Base-by-base conservation (phyloP, 2,113 vertebrate species). In the Trogon melanurus region DNA sequence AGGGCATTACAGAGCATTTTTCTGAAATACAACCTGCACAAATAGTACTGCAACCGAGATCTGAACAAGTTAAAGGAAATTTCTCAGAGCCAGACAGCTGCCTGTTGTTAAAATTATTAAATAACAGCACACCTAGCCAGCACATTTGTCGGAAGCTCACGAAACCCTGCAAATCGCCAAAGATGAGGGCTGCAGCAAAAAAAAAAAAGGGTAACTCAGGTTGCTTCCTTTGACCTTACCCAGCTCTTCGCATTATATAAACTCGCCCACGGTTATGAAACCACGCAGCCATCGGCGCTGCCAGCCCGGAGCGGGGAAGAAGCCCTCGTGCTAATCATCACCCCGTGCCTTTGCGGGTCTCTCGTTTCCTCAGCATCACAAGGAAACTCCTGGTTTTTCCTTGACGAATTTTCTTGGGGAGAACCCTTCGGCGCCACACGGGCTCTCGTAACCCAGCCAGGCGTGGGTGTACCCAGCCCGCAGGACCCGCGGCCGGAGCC, bases 401-500 rank as follows among this genome's bases (percentile, higher is more conserved):
- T 38, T 20, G 51, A 7, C 56, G 19, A 41, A 5, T 45, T 92
- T 57, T 27, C 32, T 19, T 9, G 34, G 48, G 9, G 27, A 47
- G 64, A 32, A 5, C 6, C 26, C 44, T 91, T 36, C 23, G 0
- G 1, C 11, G 3, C 32, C 6, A 34, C 16, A 5, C 0, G 13
- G 70, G 5, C 29, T 30, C 44, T n/a, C 18, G 3, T 4, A 26
- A 3, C 6, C 22, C 6, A 0, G 64, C 8, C 56, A 13, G 36
- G 10, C 51, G 3, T 0, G 16, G 50, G 5, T 3, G 27, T 2
- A 17, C 9, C 17, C 66, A 21, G 6, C 10, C 21, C 4, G 2
- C 4, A 50, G 56, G 30, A 7, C 53, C 22, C 1, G 3, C 5
- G 3, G 10, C 18, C 38, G n/a, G 45, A 29, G 21, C 12, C 19